phyloP scores from a whole-genome alignment of 1,140 invertebrate species.

The Armadillidium nasatum region DNA sequence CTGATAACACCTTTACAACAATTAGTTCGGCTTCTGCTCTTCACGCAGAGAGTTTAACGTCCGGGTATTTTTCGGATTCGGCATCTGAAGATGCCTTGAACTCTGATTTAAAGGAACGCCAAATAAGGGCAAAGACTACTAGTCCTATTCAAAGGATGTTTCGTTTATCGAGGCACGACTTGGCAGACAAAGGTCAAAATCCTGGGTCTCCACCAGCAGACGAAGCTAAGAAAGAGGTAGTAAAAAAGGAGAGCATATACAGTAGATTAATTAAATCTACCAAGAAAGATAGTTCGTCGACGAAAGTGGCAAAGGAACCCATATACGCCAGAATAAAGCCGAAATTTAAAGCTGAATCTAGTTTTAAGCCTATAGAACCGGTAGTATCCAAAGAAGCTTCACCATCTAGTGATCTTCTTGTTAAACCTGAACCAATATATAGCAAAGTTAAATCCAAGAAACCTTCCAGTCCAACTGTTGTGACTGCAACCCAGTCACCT shows the following conservation, averaged over 20 bases:
- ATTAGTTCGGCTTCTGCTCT: conserved; percentile 33
- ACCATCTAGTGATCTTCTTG: conserved; percentile 18
- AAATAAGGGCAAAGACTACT: conserved; percentile 7
- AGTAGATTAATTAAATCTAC: conserved; percentile 38
- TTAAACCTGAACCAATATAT: conserved; percentile 43
- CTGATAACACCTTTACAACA: conserved; percentile 26
- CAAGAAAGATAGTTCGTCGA: conserved; percentile 29
- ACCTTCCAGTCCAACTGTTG: conserved; percentile 24
- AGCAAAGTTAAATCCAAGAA: conserved; percentile 36
- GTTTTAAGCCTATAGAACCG: conserved; percentile 43
- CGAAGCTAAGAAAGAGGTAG: background rate
- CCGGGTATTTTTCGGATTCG: conserved; percentile 42
- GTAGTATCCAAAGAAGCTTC: conserved; percentile 22
- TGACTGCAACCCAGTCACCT: conserved; percentile 20
- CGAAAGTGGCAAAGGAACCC: conserved; percentile 28
- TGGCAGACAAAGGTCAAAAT: background rate
- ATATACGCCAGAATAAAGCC: conserved; percentile 42
- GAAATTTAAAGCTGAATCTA: conserved; percentile 39
- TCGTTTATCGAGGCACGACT: background rate
- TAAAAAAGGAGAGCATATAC: conserved; percentile 43
- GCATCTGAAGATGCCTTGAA: conserved; percentile 24
- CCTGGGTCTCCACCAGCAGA: conserved; percentile 5
- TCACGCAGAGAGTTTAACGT: conserved; percentile 41
- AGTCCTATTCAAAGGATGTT: conserved; percentile 12
- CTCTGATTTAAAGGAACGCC: conserved; percentile 11